These are phyloP conservation scores for Platypus cylindrus DNA, from an alignment of 2,888 invertebrate genomes.

Conservation along the genomic window DNA sequence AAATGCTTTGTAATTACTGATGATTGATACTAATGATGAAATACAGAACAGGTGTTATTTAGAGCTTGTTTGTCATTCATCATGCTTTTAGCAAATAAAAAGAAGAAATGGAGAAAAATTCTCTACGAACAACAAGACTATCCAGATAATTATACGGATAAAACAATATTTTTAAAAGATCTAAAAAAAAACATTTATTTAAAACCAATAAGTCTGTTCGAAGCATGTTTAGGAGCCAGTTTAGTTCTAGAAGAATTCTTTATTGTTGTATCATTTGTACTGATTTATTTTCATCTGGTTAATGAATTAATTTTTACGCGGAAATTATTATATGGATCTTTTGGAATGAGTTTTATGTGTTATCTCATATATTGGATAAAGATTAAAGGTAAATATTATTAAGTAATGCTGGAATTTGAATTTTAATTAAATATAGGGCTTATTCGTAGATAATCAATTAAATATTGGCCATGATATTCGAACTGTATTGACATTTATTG, in stretches of 20 bases:
- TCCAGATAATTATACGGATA: constrained; percentile 87
- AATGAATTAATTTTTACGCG: constrained; percentile 54
- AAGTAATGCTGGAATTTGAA: not conserved
- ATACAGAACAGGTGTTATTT: too few species aligned
- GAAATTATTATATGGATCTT: constrained; percentile 46
- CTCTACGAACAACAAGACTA: constrained; percentile 77
- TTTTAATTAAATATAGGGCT: too few species aligned
- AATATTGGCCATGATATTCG: constrained; percentile 50
- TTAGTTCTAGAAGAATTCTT: constrained; percentile 71
- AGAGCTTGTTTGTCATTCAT: too few species aligned
- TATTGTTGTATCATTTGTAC: constrained; percentile 57
- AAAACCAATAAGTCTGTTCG: constrained; percentile 53
- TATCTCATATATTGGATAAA: constrained; percentile 45
- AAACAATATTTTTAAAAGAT: constrained; percentile 69
- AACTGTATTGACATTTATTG: constrained; percentile 68
- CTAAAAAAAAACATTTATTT: constrained; percentile 72
- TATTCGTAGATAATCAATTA: constrained; percentile 1
- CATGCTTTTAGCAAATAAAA: too few species aligned
- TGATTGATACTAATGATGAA: too few species aligned
- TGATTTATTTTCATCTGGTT: constrained; percentile 61
- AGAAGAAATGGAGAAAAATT: constrained; percentile 71
- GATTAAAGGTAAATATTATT: constrained; percentile 14
- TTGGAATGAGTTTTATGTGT: constrained; percentile 43
- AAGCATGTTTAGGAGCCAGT: constrained; percentile 64
- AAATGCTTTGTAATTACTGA: too few species aligned